Evolutionary conservation across 2,797 vertebrate species (phyloP).

Genomic region (Luscinia luscinia): DNA sequence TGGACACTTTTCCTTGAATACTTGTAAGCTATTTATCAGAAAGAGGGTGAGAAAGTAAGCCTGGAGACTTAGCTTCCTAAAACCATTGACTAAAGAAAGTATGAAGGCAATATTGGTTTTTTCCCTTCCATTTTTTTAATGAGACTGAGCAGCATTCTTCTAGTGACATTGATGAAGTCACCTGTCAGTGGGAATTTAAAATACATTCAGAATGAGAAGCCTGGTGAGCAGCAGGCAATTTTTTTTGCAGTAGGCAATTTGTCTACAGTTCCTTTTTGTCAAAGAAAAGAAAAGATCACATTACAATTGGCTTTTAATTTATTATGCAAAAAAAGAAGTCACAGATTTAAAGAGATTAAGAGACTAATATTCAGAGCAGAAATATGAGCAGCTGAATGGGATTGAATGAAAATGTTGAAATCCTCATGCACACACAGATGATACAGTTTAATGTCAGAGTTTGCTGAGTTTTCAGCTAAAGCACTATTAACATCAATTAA

Average conservation of each 20-base stretch:
- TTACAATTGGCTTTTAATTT: background rate
- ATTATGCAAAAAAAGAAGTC: background rate
- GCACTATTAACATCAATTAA: background rate
- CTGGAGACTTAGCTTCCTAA: background rate
- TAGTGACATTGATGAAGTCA: background rate
- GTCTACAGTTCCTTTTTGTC: constrained; percentile 13
- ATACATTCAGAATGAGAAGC: background rate
- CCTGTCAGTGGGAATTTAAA: background rate
- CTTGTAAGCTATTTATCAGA: background rate
- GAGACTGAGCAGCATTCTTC: background rate
- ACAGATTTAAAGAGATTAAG: background rate
- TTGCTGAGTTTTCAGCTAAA: background rate
- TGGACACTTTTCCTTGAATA: background rate
- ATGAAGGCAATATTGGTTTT: background rate
- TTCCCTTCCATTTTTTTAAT: background rate
- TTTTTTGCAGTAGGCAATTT: background rate
- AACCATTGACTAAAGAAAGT: background rate
- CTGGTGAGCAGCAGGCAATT: background rate
- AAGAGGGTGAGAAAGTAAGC: background rate
- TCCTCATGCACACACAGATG: background rate
- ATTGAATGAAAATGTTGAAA: background rate
- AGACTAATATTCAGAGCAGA: background rate
- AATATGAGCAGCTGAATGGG: background rate
- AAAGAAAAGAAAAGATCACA: background rate
- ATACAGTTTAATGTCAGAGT: background rate